phyloP scores from a whole-genome alignment of 2,888 invertebrate species.

The Tetrapedia diversipes region DNA sequence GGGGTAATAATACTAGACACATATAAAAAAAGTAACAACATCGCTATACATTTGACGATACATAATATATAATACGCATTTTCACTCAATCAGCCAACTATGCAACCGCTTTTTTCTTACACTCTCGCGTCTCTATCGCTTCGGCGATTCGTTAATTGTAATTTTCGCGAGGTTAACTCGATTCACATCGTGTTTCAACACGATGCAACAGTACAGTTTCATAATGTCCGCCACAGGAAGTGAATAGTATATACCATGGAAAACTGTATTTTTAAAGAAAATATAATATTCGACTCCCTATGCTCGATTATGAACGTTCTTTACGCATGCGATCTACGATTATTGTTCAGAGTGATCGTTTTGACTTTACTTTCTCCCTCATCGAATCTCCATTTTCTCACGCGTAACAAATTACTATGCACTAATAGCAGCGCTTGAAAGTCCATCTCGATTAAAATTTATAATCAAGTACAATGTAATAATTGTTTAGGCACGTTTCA shows the following conservation, averaged over 20 bases:
- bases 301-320: slow-evolving; percentile 33
- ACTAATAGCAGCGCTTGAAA: slow-evolving; percentile 57
- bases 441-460: slow-evolving; percentile 32
- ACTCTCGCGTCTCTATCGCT: slow-evolving; percentile 22
- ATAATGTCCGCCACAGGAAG: slow-evolving; percentile 24
- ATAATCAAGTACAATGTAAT: slow-evolving; percentile 44
- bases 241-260: slow-evolving; percentile 21
- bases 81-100: slow-evolving; percentile 74
- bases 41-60: slow-evolving; percentile 78
- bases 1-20: slow-evolving; percentile 80
- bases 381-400: background rate
- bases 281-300: slow-evolving; percentile 48
- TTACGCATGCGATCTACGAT: slow-evolving; percentile 32
- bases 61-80: slow-evolving; percentile 70
- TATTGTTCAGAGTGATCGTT: background rate
- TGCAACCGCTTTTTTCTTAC: slow-evolving; percentile 65
- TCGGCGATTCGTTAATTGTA: background rate
- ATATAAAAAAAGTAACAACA: slow-evolving; percentile 81
- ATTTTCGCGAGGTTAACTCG: background rate
- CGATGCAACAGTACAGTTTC: slow-evolving; percentile 11
- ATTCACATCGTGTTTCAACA: background rate
- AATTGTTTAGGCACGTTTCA: slow-evolving; percentile 56
- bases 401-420: slow-evolving; percentile 30
- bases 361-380: background rate
- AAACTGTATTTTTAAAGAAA: background rate